Percentiles rank a stretch among this genome's conserved stretches.
Conservation (phyloP, 2,797 vertebrate species). For the Craterocephalus amniculus region DNA sequence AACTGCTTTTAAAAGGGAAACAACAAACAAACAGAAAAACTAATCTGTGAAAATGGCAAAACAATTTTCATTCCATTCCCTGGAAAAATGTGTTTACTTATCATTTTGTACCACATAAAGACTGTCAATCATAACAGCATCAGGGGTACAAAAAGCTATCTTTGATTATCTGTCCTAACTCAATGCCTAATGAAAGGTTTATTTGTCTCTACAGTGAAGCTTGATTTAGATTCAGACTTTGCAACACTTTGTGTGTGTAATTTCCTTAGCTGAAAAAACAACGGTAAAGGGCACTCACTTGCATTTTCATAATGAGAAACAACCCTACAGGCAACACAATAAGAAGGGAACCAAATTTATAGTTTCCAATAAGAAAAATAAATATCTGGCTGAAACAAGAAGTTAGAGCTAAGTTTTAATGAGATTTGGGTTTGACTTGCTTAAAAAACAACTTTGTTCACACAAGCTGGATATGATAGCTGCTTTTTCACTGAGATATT, state of each 20-base stretch:
- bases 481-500: background rate
- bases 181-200: slow-evolving; percentile 40
- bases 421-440: slow-evolving; percentile 16
- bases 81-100: slow-evolving; percentile 43
- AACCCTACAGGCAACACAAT: slow-evolving; percentile 29
- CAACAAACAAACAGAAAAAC: slow-evolving; percentile 17
- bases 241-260: slow-evolving; percentile 22
- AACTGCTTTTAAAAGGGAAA: slow-evolving; percentile 39
- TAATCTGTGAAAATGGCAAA: slow-evolving; percentile 36
- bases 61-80: slow-evolving; percentile 46
- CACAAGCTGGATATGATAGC: background rate
- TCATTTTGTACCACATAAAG: slow-evolving; percentile 31
- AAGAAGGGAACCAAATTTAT: slow-evolving; percentile 23
- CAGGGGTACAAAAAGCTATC: slow-evolving; percentile 35
- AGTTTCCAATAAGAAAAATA: slow-evolving; percentile 22
- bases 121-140: slow-evolving; percentile 32
- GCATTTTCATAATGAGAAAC: slow-evolving; percentile 50
- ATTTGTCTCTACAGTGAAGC: slow-evolving; percentile 24
- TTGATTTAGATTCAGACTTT: slow-evolving; percentile 48
- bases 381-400: slow-evolving; percentile 11
- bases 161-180: slow-evolving; percentile 47
- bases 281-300: slow-evolving; percentile 29
- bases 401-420: slow-evolving; percentile 17
- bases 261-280: slow-evolving; percentile 48
- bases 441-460: slow-evolving; percentile 2